Evolutionary conservation across 2,888 invertebrate species (phyloP).

Genomic region (Latheticus oryzae): DNA sequence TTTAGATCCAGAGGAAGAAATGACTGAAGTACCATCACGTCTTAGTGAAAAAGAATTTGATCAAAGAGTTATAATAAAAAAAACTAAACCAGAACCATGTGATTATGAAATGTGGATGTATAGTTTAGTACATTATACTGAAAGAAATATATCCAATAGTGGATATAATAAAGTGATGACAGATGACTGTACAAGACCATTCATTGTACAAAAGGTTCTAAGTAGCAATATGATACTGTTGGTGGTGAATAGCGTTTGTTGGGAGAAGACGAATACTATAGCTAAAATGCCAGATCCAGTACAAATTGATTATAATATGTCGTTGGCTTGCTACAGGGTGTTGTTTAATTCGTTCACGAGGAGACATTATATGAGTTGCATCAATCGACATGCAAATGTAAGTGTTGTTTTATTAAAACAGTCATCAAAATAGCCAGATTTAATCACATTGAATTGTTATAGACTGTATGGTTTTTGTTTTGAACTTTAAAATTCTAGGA

Average conservation of each 20-base stretch:
- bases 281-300: slow-evolving; percentile 54
- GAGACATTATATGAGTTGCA: slow-evolving; percentile 79
- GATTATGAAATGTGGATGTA: slow-evolving; percentile 74
- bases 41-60: slow-evolving; percentile 70
- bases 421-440: no score
- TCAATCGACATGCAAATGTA: slow-evolving; percentile 81
- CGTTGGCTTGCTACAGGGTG: slow-evolving; percentile 62
- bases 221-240: slow-evolving; percentile 84
- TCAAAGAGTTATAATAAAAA: slow-evolving; percentile 72
- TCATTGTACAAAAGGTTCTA: slow-evolving; percentile 80
- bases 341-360: slow-evolving; percentile 70
- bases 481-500: no score
- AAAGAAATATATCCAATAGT: slow-evolving; percentile 59
- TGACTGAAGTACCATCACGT: slow-evolving; percentile 68
- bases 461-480: no score
- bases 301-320: slow-evolving; percentile 65
- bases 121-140: slow-evolving; percentile 60
- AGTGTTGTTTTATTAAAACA: slow-evolving; percentile 57
- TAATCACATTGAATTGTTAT: no score
- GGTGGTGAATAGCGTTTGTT: slow-evolving; percentile 77
- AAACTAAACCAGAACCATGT: slow-evolving; percentile 87
- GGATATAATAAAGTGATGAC: slow-evolving; percentile 62
- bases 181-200: slow-evolving; percentile 69
- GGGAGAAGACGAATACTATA: slow-evolving; percentile 49
- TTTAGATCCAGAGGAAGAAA: slow-evolving; percentile 47